A percentile compares a stretch with the other conserved stretches of the same genome.
Conservation (phyloP, 2,113 vertebrate species). For the Mellivora capensis region DNA sequence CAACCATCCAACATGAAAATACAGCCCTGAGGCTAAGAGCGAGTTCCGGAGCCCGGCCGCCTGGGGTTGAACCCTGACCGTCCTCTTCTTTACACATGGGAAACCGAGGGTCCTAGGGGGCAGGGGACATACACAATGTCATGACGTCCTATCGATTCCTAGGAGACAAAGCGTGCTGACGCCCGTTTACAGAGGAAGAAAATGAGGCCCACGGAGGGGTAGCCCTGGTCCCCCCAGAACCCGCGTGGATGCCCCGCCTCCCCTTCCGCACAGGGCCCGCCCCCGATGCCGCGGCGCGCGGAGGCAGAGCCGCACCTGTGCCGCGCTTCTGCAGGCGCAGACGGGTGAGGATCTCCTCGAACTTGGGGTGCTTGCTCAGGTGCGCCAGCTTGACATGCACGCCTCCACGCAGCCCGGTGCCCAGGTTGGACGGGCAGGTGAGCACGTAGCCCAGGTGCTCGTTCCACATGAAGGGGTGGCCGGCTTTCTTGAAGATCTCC, state of each 20-base stretch:
- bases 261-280: not conserved
- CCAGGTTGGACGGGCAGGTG: conserved; percentile 96
- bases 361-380: conserved; percentile 95
- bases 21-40: not conserved
- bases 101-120: not conserved
- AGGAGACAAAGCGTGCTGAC: not conserved
- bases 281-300: no score
- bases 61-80: not conserved
- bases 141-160: not conserved
- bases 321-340: conserved; percentile 98
- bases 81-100: not conserved
- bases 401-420: conserved; percentile 93
- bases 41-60: not conserved
- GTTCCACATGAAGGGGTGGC: conserved; percentile 96
- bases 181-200: not conserved
- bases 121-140: not conserved
- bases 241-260: not conserved
- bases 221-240: not conserved
- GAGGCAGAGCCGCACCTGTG: conserved; percentile 84
- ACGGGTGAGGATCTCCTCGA: conserved; percentile 92
- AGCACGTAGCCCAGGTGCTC: conserved; percentile 94
- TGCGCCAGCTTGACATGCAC: conserved; percentile 93
- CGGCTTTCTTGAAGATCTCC: conserved; percentile 93
- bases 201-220: not conserved
- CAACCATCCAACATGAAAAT: not conserved